A percentile compares a stretch with the other conserved stretches of the same genome.
These are phyloP conservation scores for Lamprotornis superbus DNA, from an alignment of 2,113 vertebrate genomes.

Conservation along the genomic window DNA sequence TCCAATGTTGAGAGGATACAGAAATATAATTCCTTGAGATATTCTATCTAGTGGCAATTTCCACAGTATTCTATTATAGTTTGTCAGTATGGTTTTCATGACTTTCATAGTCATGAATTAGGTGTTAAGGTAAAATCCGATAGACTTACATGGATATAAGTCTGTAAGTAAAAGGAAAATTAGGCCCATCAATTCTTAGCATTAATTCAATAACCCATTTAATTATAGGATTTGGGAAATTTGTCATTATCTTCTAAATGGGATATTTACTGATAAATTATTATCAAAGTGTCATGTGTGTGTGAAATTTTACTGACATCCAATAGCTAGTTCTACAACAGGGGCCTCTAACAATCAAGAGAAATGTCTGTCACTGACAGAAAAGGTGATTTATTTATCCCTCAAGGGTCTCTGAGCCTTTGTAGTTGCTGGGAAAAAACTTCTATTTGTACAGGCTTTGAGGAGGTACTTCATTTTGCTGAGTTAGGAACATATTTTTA, in stretches of 20 bases:
- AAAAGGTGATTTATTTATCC: background rate
- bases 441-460: background rate
- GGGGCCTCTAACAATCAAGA: background rate
- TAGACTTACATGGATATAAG: background rate
- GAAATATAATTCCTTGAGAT: background rate
- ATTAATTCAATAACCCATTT: background rate
- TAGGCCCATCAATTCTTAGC: background rate
- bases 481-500: background rate
- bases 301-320: background rate
- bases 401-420: background rate
- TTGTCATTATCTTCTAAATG: background rate
- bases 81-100: background rate
- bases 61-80: background rate
- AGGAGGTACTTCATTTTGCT: background rate
- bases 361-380: background rate
- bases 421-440: background rate
- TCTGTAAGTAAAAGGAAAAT: background rate
- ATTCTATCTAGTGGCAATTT: background rate
- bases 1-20: background rate
- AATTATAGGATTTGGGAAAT: background rate
- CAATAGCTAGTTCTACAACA: background rate
- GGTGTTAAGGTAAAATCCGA: background rate
- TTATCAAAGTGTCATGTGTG: background rate
- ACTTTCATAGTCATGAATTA: background rate
- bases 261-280: slow-evolving; percentile 6